Evolutionary conservation across 1,140 invertebrate species (phyloP), one percentile per base, ranked within the genome.

Genomic region (Heliconius hewitsoni): DNA sequence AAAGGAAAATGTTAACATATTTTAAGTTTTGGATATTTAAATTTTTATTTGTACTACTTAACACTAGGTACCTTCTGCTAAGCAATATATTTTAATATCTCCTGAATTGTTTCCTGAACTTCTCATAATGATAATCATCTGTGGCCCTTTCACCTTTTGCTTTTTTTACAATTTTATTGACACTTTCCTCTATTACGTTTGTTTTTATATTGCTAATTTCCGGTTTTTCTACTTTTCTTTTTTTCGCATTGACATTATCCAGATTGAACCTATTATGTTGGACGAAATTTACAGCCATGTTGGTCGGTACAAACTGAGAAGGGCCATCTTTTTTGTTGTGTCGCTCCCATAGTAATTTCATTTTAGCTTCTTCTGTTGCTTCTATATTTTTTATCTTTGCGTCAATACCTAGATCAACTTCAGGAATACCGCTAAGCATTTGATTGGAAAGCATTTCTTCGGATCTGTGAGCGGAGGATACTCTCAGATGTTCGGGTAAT

Each of bases 381-480:
- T 99, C 98, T 86, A 99, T 99, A 91, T 99, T 99, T 87, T 97
- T 96, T 81, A 99, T 99, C 95, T 99, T 99, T 1, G 98, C 98
- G 88, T 99, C 98, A 85, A 99, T 99, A 55, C 99, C 99, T 66
- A 99, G 95, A 95, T 99, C 99, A 2, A 99, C 98, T 96, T 99
- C 99, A n/a, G 99, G 99, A 83, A 99, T 99, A 76, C 99, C 99
- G 90, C 98, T 99, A 3, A 99, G 95, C 99, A 99, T 99, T 96
- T 99, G 99, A 96, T 99, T 99, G 8, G 99, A 99, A 83, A 99
- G 96, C 98, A 99, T 99, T 95, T 99, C 99, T 94, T 99, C 99
- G 23, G 98, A 98, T 87, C 96, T 96, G 81, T 98, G 98, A 2
- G 96, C 96, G 13, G 97, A 97, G 19, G 97, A 97, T 83, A 96